phyloP scores from a whole-genome alignment of 2,888 invertebrate species.

The Tethea ocularis region DNA sequence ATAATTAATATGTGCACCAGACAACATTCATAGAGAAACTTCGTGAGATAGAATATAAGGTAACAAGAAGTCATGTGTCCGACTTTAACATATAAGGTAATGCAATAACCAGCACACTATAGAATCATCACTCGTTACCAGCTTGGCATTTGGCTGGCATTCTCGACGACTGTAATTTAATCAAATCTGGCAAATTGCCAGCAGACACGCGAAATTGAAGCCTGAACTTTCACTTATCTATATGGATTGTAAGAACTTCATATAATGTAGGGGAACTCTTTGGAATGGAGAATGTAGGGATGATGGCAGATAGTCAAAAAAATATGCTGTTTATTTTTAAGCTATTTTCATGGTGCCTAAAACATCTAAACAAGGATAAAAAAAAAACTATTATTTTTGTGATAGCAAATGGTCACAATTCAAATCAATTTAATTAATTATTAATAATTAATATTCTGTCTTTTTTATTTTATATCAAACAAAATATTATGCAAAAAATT shows the following conservation, averaged over 20 bases:
- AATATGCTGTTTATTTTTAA: no score
- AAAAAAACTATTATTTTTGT: no score
- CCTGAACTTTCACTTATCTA: slow-evolving; percentile 52
- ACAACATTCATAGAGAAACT: not conserved
- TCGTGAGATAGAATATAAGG: not conserved
- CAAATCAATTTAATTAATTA: no score
- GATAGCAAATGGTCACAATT: no score
- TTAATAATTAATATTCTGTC: no score
- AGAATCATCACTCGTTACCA: slow-evolving; percentile 41
- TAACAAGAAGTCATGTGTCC: not conserved
- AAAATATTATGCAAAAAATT: no score
- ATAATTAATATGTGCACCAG: no score
- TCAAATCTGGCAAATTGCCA: slow-evolving; percentile 54
- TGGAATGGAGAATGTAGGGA: no score
- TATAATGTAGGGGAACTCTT: not conserved
- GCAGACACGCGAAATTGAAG: slow-evolving; percentile 42
- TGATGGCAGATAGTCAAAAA: no score
- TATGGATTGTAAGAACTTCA: not conserved
- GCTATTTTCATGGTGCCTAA: no score
- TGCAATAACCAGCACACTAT: slow-evolving; percentile 37
- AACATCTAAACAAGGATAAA: no score
- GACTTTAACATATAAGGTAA: slow-evolving; percentile 16
- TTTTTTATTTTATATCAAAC: no score
- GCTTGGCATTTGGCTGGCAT: slow-evolving; percentile 43
- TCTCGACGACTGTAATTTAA: slow-evolving; percentile 38